Percentiles rank a stretch among this genome's conserved stretches.
Evolutionary conservation across 2,797 vertebrate genomes (phyloP).

Genomic region (Galaxias olidus): DNA sequence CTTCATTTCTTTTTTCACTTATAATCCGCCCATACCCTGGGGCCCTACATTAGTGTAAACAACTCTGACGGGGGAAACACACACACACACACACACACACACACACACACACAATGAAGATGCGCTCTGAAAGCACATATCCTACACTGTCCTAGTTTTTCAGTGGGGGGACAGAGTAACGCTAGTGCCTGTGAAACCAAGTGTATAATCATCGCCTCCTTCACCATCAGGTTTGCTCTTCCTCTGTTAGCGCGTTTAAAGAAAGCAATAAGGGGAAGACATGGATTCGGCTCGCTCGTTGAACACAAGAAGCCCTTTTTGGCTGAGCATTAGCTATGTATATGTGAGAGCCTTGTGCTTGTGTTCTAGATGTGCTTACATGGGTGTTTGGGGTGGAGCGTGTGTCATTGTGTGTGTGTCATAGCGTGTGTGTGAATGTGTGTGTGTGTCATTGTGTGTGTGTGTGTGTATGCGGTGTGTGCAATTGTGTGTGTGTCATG

Average conservation of each 20-base stretch:
- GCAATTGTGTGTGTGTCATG: too few relatives aligned
- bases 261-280: slow-evolving; percentile 27
- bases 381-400: slow-evolving; percentile 31
- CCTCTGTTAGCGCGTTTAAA: slow-evolving; percentile 29
- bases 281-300: slow-evolving; percentile 38
- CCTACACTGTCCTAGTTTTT: slow-evolving; percentile 72
- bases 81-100: slow-evolving; percentile 12
- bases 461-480: slow-evolving; percentile 36
- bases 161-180: slow-evolving; percentile 40
- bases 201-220: slow-evolving; percentile 46
- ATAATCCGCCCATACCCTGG: slow-evolving; percentile 74
- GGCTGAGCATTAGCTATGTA: slow-evolving; percentile 48
- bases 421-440: too few relatives aligned
- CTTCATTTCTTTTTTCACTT: slow-evolving; percentile 45
- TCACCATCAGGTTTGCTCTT: slow-evolving; percentile 47
- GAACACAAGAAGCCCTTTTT: slow-evolving; percentile 40
- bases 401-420: too few relatives aligned
- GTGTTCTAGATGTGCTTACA: slow-evolving; percentile 36
- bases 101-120: slow-evolving; percentile 13
- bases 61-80: slow-evolving; percentile 79
- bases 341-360: slow-evolving; percentile 37
- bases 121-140: slow-evolving; percentile 41
- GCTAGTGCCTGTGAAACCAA: slow-evolving; percentile 61
- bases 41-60: slow-evolving; percentile 86
- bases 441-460: neutral